Percentiles rank a stretch among this genome's conserved stretches.
These are phyloP conservation scores for Anguilla megastoma DNA, from an alignment of 2,797 vertebrate genomes.

Conservation along the genomic window DNA sequence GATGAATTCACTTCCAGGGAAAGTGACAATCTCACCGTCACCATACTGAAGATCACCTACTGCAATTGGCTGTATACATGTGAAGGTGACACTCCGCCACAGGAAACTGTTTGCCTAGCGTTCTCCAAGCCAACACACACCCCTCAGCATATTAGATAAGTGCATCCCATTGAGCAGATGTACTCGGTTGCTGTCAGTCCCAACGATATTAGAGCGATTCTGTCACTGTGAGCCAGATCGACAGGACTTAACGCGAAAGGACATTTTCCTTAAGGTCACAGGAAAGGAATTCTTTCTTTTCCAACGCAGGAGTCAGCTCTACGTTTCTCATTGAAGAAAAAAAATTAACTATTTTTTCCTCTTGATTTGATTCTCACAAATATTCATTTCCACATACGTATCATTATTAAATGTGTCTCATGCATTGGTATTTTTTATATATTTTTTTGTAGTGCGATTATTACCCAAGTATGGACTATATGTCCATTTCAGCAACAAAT, in stretches of 20 bases:
- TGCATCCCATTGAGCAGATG: slow-evolving; percentile 58
- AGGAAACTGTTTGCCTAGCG: slow-evolving; percentile 66
- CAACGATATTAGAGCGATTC: slow-evolving; percentile 9
- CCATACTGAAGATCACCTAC: slow-evolving; percentile 11
- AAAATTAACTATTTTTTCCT: background rate
- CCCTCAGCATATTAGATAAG: slow-evolving; percentile 60
- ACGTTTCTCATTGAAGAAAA: background rate
- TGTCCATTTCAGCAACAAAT: background rate
- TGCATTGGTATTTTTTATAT: background rate
- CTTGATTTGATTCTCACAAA: background rate
- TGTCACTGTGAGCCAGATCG: background rate
- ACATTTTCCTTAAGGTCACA: background rate
- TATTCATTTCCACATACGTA: background rate
- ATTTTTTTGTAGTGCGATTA: background rate
- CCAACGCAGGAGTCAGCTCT: background rate
- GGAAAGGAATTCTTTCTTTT: background rate
- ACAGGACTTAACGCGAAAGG: background rate
- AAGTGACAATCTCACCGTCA: slow-evolving; percentile 40
- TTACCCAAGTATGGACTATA: background rate
- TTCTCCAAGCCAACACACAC: slow-evolving; percentile 50
- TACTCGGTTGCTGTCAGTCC: slow-evolving; percentile 55
- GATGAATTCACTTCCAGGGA: slow-evolving; percentile 1
- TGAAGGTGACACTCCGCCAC: slow-evolving; percentile 66
- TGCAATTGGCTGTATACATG: slow-evolving; percentile 43
- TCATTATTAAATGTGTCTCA: background rate